Percentiles rank a stretch among this genome's conserved stretches.
These are phyloP conservation scores for Solen grandis DNA, from an alignment of 1,140 invertebrate genomes.

Conservation along the genomic window DNA sequence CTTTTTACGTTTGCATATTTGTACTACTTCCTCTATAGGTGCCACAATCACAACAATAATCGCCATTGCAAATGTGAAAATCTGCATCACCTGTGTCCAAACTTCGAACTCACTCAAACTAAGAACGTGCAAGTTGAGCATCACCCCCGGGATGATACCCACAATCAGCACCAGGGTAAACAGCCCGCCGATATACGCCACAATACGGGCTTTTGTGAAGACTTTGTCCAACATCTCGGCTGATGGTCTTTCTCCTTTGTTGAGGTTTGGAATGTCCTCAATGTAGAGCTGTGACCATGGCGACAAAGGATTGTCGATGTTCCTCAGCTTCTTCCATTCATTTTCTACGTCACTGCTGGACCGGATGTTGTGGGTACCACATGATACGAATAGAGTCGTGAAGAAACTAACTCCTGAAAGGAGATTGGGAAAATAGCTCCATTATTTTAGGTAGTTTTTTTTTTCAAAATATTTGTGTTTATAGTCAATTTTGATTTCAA, in stretches of 20 bases:
- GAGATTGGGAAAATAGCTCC: neutral
- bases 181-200: conserved; percentile 66
- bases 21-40: conserved; percentile 66
- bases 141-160: conserved; percentile 66
- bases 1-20: conserved; percentile 54
- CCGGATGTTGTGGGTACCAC: conserved; percentile 62
- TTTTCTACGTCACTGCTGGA: conserved; percentile 26
- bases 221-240: conserved; percentile 61
- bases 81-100: conserved; percentile 64
- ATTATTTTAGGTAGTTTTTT: too few relatives aligned
- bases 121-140: conserved; percentile 68
- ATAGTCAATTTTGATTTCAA: too few relatives aligned
- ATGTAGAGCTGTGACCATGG: conserved; percentile 77
- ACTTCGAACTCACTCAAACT: conserved; percentile 57
- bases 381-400: conserved; percentile 63
- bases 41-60: conserved; percentile 64
- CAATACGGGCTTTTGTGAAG: conserved; percentile 64
- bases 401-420: conserved; percentile 61
- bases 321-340: conserved; percentile 77
- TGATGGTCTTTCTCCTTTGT: conserved; percentile 62
- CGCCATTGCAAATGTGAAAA: conserved; percentile 66
- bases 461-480: too few relatives aligned
- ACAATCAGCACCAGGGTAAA: conserved; percentile 60
- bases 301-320: conserved; percentile 80
- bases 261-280: conserved; percentile 62